Conservation (phyloP, 2,113 vertebrate genomes). For the Pongo abelii region DNA sequence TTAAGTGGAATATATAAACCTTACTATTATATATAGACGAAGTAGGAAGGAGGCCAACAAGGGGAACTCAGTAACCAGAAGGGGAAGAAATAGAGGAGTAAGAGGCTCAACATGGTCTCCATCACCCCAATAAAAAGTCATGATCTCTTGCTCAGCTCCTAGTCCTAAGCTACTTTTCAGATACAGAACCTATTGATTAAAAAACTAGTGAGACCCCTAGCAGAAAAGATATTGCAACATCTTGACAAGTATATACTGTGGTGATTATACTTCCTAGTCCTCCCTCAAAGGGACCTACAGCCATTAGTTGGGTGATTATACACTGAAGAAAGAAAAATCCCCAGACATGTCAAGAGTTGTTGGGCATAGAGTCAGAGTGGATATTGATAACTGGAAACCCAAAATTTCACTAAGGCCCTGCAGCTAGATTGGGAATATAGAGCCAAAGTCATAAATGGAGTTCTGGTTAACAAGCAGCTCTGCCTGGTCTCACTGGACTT, state of each 20-base stretch:
- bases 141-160: not conserved
- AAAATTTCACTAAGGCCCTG: not conserved
- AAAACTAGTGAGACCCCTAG: not conserved
- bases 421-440: not conserved
- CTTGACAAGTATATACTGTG: not conserved
- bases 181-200: not conserved
- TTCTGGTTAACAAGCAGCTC: not conserved
- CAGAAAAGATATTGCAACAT: not conserved
- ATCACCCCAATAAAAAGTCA: not conserved
- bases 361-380: not conserved
- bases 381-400: not conserved
- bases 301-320: not conserved
- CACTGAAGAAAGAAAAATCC: not conserved
- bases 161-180: not conserved
- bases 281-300: not conserved
- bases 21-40: not conserved
- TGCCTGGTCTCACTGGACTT: not conserved
- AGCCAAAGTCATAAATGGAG: not conserved
- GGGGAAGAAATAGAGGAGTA: not conserved
- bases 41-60: not conserved
- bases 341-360: not conserved
- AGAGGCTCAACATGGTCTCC: not conserved
- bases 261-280: not conserved
- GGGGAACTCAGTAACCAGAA: not conserved
- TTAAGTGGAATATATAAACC: not conserved